Percentiles rank a stretch among this genome's conserved stretches.
phyloP scores from a whole-genome alignment of 2,797 vertebrate genomes.

The Chloroceryle amazona region DNA sequence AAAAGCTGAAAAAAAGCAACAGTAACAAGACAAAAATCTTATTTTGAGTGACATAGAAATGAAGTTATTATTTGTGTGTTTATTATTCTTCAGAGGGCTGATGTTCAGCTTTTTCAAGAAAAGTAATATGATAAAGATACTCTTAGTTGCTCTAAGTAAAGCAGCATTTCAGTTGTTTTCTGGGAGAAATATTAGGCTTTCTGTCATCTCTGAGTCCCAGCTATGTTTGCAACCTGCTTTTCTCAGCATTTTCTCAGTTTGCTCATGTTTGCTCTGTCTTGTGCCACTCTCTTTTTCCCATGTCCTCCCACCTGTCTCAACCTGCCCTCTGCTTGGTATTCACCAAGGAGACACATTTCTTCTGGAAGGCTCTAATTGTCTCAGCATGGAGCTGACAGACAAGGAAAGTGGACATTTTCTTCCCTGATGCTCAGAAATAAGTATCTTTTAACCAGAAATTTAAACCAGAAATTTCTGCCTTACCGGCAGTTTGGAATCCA shows the following conservation, averaged over 20 bases:
- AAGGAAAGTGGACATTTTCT: neutral
- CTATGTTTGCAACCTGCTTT: neutral
- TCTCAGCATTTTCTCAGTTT: neutral
- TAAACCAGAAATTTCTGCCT: neutral
- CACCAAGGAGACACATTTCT: neutral
- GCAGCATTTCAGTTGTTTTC: neutral
- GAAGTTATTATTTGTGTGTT: neutral
- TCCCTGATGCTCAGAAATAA: neutral
- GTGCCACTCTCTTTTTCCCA: neutral
- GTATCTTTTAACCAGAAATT: accelerated
- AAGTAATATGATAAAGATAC: accelerated
- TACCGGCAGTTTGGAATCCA: neutral
- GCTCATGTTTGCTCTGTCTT: neutral
- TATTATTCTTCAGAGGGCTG: neutral
- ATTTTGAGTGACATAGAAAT: neutral
- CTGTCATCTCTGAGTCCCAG: neutral
- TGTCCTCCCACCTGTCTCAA: neutral
- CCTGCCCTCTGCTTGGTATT: neutral
- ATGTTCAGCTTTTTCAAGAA: neutral
- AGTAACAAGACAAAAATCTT: neutral
- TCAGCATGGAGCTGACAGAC: neutral
- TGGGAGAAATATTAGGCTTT: neutral
- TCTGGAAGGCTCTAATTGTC: neutral
- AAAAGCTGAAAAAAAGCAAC: accelerated
- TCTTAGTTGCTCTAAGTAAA: neutral